A percentile compares a stretch with the other conserved stretches of the same genome.
Conservation (phyloP, 2,113 vertebrate species). For the Pipa parva region DNA sequence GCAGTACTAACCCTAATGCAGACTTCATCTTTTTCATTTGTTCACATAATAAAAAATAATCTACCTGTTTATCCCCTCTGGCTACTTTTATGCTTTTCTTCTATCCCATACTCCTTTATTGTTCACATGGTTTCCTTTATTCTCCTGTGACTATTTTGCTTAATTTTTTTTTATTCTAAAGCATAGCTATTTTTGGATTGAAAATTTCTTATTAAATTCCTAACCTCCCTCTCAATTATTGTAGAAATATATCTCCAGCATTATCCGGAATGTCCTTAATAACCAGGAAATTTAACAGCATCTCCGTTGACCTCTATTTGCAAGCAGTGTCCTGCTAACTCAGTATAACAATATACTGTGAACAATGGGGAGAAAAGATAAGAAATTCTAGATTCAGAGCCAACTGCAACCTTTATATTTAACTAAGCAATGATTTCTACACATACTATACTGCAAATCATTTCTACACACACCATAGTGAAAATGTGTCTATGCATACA, state of each 20-base stretch:
- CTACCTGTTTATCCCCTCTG: no score
- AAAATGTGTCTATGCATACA: no score
- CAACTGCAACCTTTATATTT: background rate
- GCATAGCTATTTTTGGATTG: constrained; percentile 11
- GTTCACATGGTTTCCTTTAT: constrained; percentile 20
- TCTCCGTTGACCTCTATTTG: constrained; percentile 35
- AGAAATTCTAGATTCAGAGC: constrained; percentile 9
- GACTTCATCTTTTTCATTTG: no score
- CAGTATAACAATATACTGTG: constrained; percentile 20
- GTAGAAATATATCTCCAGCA: constrained; percentile 26
- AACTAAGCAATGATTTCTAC: background rate
- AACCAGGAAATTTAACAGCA: constrained; percentile 31
- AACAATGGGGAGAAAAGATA: constrained; percentile 28
- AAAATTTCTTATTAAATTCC: background rate
- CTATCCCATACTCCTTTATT: background rate
- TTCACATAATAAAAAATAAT: no score
- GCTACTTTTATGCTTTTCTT: no score
- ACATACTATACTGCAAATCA: background rate
- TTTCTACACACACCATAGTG: no score
- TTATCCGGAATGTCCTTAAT: constrained; percentile 31
- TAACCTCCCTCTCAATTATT: constrained; percentile 15
- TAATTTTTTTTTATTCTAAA: constrained; percentile 26
- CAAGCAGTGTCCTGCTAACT: constrained; percentile 38
- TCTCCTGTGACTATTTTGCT: constrained; percentile 33
- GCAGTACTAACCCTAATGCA: no score